Base-by-base conservation (phyloP, 2,113 vertebrate genomes). In the Labeo catla region DNA sequence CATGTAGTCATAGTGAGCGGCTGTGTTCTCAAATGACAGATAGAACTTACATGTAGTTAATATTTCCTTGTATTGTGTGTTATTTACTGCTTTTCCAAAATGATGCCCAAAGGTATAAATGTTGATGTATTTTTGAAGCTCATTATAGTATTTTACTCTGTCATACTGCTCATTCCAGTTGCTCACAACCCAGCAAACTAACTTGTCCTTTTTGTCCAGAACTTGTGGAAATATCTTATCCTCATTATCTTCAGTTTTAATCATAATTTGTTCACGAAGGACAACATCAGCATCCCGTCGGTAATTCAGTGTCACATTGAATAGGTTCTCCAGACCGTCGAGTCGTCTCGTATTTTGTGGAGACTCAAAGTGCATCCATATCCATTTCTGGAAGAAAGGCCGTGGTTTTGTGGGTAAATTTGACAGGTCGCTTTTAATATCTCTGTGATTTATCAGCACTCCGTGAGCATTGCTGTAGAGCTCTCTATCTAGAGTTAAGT, bases 331-430 rank as follows among this genome's bases (percentile, higher is more conserved):
- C 83, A 79, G 94, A 39, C 94, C 95, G 87, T 92, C 93, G 86
- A 96, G 95, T 72, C 94, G 94, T 8, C 93, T 92, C 7, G 95
- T 95, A 36, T 96, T 94, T 52, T 94, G 94, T 59, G 95, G 96
- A 65, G 96, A 97, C 90, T 97, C 95, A 89, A 96, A 89, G 90
- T 97, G 96, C 96, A 96, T 97, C 95, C 96, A 96, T 88, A 96
- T 95, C 96, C 96, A 97, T 90, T 96, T 97, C 93, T 96, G 95
- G 92, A 96, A 96, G 6, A 92, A 91, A 36, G 96, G 95, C 70
- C 94, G 92, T 13, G 92, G 92, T 86, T 94, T 93, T 86, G 93
- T 91, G 91, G 96, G 96, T 92, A 97, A 94, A 88, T 97, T 97
- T 74, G 95, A 94, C 68, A 95, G 92, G 92, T 98, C 95, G 92